These are phyloP conservation scores for Cosmia pyralina DNA, from an alignment of 2,888 invertebrate genomes.

Conservation along the genomic window DNA sequence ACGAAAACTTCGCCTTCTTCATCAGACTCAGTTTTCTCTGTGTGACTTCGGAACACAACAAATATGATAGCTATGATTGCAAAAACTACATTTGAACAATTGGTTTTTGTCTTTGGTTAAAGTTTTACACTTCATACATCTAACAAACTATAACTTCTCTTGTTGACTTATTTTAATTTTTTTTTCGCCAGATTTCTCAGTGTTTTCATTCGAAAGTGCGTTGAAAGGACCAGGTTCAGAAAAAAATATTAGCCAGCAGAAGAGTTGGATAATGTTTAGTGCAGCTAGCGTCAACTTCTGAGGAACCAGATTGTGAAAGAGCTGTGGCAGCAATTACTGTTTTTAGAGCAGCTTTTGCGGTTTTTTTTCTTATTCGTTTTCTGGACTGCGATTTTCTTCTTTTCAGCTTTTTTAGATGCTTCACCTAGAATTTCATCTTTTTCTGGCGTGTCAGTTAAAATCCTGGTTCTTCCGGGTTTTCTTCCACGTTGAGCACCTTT, in stretches of 20 bases:
- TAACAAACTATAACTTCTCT: slow-evolving; percentile 4
- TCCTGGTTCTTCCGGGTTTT: slow-evolving; percentile 3
- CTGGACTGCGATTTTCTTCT: neutral
- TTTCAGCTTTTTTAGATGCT: neutral
- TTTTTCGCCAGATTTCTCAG: neutral
- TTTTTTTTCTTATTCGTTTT: neutral
- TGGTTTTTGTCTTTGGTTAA: slow-evolving; percentile 4
- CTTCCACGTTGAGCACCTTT: slow-evolving; percentile 3
- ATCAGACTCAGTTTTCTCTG: too few species aligned
- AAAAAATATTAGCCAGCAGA: neutral
- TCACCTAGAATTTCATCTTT: neutral
- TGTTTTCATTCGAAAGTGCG: neutral
- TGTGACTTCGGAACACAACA: neutral
- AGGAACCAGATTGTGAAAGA: neutral
- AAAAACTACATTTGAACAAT: slow-evolving; percentile 3
- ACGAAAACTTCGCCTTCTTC: too few species aligned
- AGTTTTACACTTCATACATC: neutral
- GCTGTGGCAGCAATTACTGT: neutral
- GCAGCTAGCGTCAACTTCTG: neutral
- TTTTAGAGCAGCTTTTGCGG: neutral
- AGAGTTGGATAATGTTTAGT: neutral
- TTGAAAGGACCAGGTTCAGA: slow-evolving; percentile 3
- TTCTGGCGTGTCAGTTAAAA: neutral
- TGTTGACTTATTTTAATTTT: neutral
- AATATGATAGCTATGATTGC: slow-evolving; percentile 6